Evolutionary conservation across 1,140 invertebrate genomes (phyloP).

Genomic region (Brachionus calyciflorus): DNA sequence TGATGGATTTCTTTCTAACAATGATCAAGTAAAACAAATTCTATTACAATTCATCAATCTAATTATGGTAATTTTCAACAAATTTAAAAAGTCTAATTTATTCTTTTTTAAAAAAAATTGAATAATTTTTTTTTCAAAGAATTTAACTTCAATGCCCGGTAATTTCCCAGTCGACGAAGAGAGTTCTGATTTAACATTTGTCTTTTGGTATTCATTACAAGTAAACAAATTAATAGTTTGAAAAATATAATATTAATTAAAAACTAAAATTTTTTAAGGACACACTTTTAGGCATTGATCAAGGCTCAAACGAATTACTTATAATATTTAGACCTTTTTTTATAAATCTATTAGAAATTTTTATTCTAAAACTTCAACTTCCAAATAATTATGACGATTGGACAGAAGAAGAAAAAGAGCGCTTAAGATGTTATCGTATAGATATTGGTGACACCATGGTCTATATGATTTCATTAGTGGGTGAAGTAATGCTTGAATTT

Average conservation of each 20-base stretch:
- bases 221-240: not conserved
- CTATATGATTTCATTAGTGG: conserved; percentile 41
- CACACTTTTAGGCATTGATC: conserved; percentile 28
- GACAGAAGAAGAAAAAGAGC: conserved; percentile 46
- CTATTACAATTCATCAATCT: conserved; percentile 35
- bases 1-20: conserved; percentile 2
- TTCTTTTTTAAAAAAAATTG: not conserved
- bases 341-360: conserved; percentile 31
- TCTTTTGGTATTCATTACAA: conserved; percentile 41
- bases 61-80: conserved; percentile 24
- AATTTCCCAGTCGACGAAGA: conserved; percentile 42
- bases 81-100: no score
- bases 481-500: conserved; percentile 46
- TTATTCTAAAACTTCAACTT: conserved; percentile 40
- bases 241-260: not conserved
- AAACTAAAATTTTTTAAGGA: not conserved
- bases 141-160: conserved; percentile 43
- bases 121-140: conserved; percentile 6
- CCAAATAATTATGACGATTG: conserved; percentile 33
- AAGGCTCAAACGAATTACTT: conserved; percentile 3
- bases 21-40: conserved; percentile 30
- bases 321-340: conserved; percentile 38
- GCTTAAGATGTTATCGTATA: conserved; percentile 41
- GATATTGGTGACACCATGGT: conserved; percentile 46
- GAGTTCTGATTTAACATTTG: conserved; percentile 44